phyloP scores from a whole-genome alignment of 30 jellyfish, hydroid and myxozoan species.

The Nemopilema nomurai region DNA sequence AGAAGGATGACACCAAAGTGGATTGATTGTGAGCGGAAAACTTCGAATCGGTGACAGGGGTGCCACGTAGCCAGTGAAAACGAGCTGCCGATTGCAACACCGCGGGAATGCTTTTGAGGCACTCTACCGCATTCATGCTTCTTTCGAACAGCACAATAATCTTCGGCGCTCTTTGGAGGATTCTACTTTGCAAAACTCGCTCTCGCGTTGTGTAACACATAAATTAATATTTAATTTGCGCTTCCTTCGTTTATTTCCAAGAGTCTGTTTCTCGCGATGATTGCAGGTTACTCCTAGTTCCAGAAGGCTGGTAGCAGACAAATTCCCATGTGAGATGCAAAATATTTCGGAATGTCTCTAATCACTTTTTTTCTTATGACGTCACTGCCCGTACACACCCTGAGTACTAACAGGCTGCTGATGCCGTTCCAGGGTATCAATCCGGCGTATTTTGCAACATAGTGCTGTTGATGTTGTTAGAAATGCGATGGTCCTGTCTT shows the following conservation, averaged over 20 bases:
- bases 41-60: neutral
- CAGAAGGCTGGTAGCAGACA: neutral
- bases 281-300: neutral
- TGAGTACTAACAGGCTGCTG: too few species aligned
- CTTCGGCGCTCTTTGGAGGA: neutral
- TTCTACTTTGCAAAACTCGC: neutral
- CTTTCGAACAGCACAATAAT: neutral
- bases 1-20: neutral
- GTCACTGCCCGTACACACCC: too few species aligned
- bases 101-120: neutral
- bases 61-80: neutral
- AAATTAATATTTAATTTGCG: neutral
- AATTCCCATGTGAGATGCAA: neutral
- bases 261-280: neutral
- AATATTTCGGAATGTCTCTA: too few species aligned
- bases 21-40: neutral
- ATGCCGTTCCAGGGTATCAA: too few species aligned
- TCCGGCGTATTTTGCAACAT: too few species aligned
- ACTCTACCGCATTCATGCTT: neutral
- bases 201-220: neutral
- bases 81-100: neutral
- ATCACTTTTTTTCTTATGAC: too few species aligned
- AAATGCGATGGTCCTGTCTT: too few species aligned
- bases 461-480: too few species aligned
- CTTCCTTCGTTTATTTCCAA: neutral